Evolutionary conservation across 2,888 invertebrate species (phyloP).

Genomic region (Drosophila limbata): DNA sequence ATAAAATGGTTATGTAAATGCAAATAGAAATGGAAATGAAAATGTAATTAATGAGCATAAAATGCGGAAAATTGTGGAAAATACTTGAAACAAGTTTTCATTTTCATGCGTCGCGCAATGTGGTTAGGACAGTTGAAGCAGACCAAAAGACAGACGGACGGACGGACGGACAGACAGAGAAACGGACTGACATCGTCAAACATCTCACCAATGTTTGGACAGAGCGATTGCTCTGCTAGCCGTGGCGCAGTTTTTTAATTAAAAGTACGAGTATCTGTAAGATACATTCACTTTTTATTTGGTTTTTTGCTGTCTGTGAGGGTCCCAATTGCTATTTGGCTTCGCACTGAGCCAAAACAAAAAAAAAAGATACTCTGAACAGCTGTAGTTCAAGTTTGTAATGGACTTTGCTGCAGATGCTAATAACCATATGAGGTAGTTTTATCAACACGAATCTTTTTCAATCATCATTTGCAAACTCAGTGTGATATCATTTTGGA

Average conservation of each 20-base stretch:
- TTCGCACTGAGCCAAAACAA: conserved; percentile 17
- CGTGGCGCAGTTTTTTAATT: conserved; percentile 46
- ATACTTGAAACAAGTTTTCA: conserved; percentile 70
- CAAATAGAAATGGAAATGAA: conserved; percentile 67
- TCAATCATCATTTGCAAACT: conserved; percentile 23
- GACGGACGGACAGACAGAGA: conserved; percentile 7
- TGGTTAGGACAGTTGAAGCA: conserved; percentile 27
- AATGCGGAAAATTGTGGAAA: conserved; percentile 74
- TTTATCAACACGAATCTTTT: conserved; percentile 10
- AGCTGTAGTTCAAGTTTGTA: conserved; percentile 28
- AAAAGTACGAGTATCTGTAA: conserved; percentile 64
- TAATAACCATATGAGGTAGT: conserved; percentile 37
- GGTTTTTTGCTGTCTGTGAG: conserved; percentile 35
- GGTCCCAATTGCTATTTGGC: conserved; percentile 24
- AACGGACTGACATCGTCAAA: conserved; percentile 63
- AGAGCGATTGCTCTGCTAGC: conserved; percentile 58
- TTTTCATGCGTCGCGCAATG: conserved; percentile 49
- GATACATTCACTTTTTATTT: conserved; percentile 73
- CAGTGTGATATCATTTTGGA: conserved; percentile 26
- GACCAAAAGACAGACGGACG: conserved; percentile 18
- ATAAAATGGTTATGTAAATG: conserved; percentile 73
- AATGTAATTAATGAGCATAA: conserved; percentile 78
- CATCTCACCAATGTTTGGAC: conserved; percentile 69
- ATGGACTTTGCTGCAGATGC: conserved; percentile 27
- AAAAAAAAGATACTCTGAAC: conserved; percentile 11